Evolutionary conservation across 64 coral and sea anemone genomes (phyloP).

Genomic region (Montipora foliosa): DNA sequence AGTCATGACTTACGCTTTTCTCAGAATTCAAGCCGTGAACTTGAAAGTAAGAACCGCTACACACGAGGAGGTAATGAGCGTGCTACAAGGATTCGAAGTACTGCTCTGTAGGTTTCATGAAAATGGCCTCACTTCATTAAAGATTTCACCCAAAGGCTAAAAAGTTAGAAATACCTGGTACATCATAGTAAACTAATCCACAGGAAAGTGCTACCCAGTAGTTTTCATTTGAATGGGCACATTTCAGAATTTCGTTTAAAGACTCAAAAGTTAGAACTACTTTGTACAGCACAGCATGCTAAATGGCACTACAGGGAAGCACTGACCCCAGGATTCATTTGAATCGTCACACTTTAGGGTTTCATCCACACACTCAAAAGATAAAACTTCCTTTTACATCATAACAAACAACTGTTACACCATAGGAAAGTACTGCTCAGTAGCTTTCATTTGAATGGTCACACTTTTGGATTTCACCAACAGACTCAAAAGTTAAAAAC

Average conservation of each 20-base stretch:
- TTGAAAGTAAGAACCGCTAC: too few species aligned
- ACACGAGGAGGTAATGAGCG: too few species aligned
- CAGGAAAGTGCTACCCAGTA: background rate
- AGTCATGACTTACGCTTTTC: too few species aligned
- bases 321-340: background rate
- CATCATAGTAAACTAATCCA: background rate
- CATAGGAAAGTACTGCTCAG: background rate
- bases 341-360: background rate
- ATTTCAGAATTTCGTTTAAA: background rate
- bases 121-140: too few species aligned
- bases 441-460: background rate
- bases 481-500: background rate
- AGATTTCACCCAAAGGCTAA: too few species aligned
- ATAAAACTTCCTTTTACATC: background rate
- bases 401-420: background rate
- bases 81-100: too few species aligned
- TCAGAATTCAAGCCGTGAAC: too few species aligned
- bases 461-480: background rate
- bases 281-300: background rate
- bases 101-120: too few species aligned
- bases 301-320: background rate
- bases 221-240: background rate
- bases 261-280: background rate
- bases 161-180: background rate
- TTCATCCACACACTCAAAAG: background rate